These are phyloP conservation scores for Trimorus sp. DNA, from an alignment of 2,888 invertebrate species.

Conservation along the genomic window DNA sequence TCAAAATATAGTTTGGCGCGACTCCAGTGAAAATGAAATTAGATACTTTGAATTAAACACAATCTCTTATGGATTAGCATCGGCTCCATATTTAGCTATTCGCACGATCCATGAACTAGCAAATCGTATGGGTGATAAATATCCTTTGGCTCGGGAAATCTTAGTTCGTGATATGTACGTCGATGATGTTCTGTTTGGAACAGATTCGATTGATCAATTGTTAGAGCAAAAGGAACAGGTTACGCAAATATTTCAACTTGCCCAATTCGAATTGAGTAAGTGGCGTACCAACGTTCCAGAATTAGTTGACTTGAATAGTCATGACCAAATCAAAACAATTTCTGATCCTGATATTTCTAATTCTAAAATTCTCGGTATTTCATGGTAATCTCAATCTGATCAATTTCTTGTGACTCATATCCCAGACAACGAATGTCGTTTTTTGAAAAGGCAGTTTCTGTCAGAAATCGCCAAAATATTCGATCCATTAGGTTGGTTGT, in stretches of 20 bases:
- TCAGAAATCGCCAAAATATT: too few species aligned
- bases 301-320: too few species aligned
- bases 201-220: background rate
- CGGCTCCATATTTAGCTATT: constrained; percentile 7
- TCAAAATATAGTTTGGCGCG: constrained; percentile 2
- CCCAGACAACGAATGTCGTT: too few species aligned
- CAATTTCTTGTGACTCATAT: background rate
- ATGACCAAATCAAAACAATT: background rate
- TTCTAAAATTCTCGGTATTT: background rate
- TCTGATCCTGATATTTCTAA: too few species aligned
- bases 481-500: too few species aligned
- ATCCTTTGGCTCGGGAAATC: background rate
- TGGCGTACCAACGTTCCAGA: too few species aligned
- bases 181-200: background rate
- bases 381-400: background rate
- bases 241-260: background rate
- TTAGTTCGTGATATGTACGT: background rate
- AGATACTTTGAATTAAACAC: constrained; percentile 7
- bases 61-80: constrained; percentile 12
- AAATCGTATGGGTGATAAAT: background rate
- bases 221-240: background rate
- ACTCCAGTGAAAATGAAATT: background rate
- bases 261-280: background rate
- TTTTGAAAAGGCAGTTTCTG: too few species aligned
- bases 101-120: background rate